Conservation (phyloP, 2,888 invertebrate genomes). For the Papilio gigon region DNA sequence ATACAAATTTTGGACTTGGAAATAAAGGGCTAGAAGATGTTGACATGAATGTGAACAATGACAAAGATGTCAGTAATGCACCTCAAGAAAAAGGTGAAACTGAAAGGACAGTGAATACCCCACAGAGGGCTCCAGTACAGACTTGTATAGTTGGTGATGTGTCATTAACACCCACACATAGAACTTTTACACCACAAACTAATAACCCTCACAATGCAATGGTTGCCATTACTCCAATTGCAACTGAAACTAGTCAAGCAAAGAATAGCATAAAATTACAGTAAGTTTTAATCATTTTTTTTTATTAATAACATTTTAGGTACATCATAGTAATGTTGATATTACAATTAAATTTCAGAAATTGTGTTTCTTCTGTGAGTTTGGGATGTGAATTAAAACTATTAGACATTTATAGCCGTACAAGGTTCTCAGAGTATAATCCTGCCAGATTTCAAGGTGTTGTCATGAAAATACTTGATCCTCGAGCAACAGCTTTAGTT, state of each 20-base stretch:
- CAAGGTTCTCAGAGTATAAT: slow-evolving; percentile 92
- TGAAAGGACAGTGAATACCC: slow-evolving; percentile 35
- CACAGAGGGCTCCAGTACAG: slow-evolving; percentile 44
- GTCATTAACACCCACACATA: slow-evolving; percentile 71
- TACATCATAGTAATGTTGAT: no score
- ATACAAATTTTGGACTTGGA: neutral
- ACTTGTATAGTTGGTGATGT: slow-evolving; percentile 65
- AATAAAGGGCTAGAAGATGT: neutral
- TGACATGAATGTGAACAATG: slow-evolving; percentile 3
- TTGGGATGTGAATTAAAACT: slow-evolving; percentile 88
- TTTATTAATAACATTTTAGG: no score
- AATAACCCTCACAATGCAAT: slow-evolving; percentile 82
- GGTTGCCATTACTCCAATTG: slow-evolving; percentile 76
- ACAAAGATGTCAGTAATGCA: slow-evolving; percentile 10
- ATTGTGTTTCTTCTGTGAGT: slow-evolving; percentile 91
- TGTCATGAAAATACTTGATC: slow-evolving; percentile 91
- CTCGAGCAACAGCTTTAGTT: slow-evolving; percentile 88
- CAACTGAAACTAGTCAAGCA: slow-evolving; percentile 81
- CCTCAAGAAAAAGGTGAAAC: slow-evolving; percentile 21
- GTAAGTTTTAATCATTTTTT: slow-evolving; percentile 62
- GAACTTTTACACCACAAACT: slow-evolving; percentile 65
- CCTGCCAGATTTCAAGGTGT: slow-evolving; percentile 91
- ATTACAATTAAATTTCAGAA: slow-evolving; percentile 81
- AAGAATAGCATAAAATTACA: slow-evolving; percentile 84
- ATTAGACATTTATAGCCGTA: slow-evolving; percentile 88